Conservation (phyloP, 1,140 invertebrate species). For the Mercenaria mercenaria region DNA sequence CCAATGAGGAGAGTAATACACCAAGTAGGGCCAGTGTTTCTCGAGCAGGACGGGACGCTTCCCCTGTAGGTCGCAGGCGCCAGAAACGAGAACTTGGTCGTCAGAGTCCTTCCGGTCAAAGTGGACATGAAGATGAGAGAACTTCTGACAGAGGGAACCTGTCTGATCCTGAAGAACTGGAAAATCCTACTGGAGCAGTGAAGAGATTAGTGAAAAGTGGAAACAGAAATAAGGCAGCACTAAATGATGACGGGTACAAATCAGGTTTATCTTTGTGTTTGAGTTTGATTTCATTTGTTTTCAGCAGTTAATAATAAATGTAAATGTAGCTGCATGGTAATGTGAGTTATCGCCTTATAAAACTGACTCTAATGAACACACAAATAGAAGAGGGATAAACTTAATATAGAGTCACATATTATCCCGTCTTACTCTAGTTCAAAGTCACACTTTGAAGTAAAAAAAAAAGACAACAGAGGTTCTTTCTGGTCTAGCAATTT, state of each 20-base stretch:
- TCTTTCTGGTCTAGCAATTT: too few species aligned
- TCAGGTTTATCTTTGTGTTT: constrained; percentile 17
- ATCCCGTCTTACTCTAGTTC: too few species aligned
- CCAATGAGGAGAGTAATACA: neutral
- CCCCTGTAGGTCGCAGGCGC: neutral
- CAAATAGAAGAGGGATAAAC: too few species aligned
- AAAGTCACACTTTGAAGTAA: too few species aligned
- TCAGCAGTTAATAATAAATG: too few species aligned
- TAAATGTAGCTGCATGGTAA: too few species aligned
- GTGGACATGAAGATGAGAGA: neutral
- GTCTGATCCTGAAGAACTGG: neutral
- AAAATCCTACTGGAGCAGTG: too few species aligned
- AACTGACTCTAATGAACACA: too few species aligned
- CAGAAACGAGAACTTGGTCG: neutral
- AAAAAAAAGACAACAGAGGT: too few species aligned
- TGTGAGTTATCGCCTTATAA: too few species aligned
- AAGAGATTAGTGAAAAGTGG: neutral
- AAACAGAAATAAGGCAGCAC: neutral
- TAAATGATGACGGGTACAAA: neutral
- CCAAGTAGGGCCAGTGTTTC: neutral
- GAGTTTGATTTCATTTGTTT: neutral
- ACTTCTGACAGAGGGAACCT: neutral
- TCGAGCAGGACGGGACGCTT: neutral
- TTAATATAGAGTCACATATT: too few species aligned
- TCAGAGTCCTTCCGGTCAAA: neutral